These are phyloP conservation scores for Maconellicoccus hirsutus DNA, from an alignment of 1,140 invertebrate genomes.

Conservation along the genomic window DNA sequence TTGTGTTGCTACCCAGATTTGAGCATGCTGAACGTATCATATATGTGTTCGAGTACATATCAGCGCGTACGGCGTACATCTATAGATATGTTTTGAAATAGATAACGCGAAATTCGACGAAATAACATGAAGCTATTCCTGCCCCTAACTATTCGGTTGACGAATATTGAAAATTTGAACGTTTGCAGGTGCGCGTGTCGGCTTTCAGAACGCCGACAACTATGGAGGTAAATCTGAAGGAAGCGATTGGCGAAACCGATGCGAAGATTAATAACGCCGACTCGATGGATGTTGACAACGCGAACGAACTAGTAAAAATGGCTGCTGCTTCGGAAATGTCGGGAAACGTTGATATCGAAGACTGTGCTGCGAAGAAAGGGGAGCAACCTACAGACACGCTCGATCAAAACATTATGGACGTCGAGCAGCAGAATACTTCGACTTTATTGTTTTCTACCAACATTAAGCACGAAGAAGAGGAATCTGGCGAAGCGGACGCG, in stretches of 20 bases:
- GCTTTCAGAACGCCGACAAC: not conserved
- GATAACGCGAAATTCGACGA: too few species aligned
- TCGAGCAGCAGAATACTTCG: not conserved
- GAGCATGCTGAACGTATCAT: too few species aligned
- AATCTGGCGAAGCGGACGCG: conserved; percentile 36
- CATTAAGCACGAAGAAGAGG: not conserved
- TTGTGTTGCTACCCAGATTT: too few species aligned
- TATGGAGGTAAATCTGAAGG: not conserved
- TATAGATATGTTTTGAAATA: too few species aligned
- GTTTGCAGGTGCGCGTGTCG: too few species aligned
- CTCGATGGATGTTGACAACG: not conserved
- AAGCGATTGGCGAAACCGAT: not conserved
- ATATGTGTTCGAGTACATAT: too few species aligned
- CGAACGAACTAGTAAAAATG: not conserved
- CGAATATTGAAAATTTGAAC: too few species aligned
- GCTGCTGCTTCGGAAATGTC: not conserved
- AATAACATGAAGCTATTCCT: too few species aligned
- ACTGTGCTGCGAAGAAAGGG: not conserved
- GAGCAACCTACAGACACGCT: not conserved
- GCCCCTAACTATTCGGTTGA: too few species aligned
- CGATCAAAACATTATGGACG: not conserved
- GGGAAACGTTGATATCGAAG: not conserved
- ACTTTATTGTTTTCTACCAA: not conserved
- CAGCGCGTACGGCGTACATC: too few species aligned
- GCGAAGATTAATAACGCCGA: not conserved